Evolutionary conservation across 2,797 vertebrate genomes (phyloP).

Genomic region (Pseudochirops corinnae): DNA sequence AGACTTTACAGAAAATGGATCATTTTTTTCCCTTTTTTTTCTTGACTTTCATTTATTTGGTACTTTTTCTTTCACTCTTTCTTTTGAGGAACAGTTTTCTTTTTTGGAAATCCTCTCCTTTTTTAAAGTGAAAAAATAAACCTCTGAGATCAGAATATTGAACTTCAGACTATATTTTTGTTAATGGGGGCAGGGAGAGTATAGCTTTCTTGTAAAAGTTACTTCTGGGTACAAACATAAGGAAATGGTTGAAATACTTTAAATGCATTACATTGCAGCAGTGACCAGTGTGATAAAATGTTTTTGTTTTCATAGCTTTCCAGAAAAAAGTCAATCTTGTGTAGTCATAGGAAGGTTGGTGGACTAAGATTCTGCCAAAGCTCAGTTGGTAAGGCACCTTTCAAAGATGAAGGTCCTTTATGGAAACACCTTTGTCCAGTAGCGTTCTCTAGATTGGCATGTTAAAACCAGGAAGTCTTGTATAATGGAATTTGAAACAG

Average conservation of each 20-base stretch:
- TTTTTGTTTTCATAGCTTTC: not conserved
- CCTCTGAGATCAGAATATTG: slow-evolving; percentile 6
- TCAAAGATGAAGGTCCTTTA: slow-evolving; percentile 12
- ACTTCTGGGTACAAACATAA: not conserved
- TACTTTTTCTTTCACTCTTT: slow-evolving; percentile 20
- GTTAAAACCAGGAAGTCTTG: not conserved
- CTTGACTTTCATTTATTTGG: not conserved
- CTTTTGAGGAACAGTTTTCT: slow-evolving; percentile 24
- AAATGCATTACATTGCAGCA: slow-evolving; percentile 22
- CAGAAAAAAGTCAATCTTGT: not conserved
- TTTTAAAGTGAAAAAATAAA: slow-evolving; percentile 43
- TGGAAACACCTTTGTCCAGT: not conserved
- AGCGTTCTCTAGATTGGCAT: not conserved
- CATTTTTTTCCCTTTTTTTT: slow-evolving; percentile 2
- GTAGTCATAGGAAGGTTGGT: not conserved
- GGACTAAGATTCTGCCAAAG: not conserved
- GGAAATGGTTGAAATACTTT: slow-evolving; percentile 3
- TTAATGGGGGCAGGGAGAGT: not conserved
- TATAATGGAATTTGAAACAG: not conserved
- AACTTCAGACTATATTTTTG: not conserved
- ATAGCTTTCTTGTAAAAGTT: not conserved
- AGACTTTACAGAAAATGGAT: slow-evolving; percentile 22
- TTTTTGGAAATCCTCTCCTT: not conserved
- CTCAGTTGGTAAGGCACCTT: not conserved
- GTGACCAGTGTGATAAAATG: not conserved